These are phyloP conservation scores for Panagrolaimus sp. DNA, from an alignment of 1,140 invertebrate genomes.

Conservation along the genomic window DNA sequence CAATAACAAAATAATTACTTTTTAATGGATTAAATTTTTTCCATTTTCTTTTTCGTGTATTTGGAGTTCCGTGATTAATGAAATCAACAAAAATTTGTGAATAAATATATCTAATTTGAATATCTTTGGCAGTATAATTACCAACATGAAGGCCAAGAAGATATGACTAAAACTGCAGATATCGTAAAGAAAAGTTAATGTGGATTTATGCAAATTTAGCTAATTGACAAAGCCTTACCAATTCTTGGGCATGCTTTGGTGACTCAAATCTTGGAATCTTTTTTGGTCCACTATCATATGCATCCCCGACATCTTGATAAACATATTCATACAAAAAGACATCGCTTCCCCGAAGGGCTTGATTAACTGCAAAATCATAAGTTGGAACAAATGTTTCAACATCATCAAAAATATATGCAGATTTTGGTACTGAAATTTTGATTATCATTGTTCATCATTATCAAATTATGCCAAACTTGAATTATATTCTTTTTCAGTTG, in stretches of 20 bases:
- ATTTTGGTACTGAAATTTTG: not conserved
- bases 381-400: not conserved
- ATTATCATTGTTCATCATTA: not conserved
- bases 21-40: not conserved
- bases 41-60: not conserved
- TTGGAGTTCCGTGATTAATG: not conserved
- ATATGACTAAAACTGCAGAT: constrained; percentile 5
- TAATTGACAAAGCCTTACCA: not conserved
- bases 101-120: not conserved
- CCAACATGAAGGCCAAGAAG: not conserved
- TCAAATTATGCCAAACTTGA: not conserved
- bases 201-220: not conserved
- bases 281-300: not conserved
- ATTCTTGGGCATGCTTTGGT: constrained; percentile 3
- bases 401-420: not conserved
- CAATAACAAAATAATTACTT: constrained; percentile 13
- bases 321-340: constrained; percentile 4
- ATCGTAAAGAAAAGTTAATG: too few species aligned
- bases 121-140: constrained; percentile 2
- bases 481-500: constrained; percentile 9
- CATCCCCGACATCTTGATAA: constrained; percentile 1
- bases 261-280: not conserved
- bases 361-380: not conserved
- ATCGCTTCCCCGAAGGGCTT: not conserved
- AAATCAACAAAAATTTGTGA: constrained; percentile 6